Conservation (phyloP, 1,140 invertebrate genomes). For the Camponotus pennsylvanicus region DNA sequence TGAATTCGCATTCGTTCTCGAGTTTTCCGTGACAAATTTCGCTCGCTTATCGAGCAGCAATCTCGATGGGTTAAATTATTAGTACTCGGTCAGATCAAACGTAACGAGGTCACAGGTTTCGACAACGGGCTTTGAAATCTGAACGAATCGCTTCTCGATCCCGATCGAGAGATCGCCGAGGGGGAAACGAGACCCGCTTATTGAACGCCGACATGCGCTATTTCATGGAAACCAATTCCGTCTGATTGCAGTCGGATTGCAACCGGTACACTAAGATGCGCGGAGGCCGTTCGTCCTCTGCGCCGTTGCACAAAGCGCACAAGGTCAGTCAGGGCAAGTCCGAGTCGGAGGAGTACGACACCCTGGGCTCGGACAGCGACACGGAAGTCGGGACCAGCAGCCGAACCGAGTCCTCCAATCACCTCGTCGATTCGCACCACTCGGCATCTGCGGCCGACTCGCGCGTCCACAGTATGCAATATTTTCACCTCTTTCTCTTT, state of each 20-base stretch:
- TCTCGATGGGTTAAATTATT: conserved; percentile 31
- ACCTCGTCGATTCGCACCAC: conserved; percentile 87
- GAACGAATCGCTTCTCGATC: conserved; percentile 14
- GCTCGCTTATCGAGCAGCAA: neutral
- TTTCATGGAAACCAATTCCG: conserved; percentile 81
- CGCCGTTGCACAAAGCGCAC: conserved; percentile 86
- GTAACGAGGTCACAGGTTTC: conserved; percentile 2
- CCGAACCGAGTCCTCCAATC: conserved; percentile 87
- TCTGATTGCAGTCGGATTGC: conserved; percentile 87
- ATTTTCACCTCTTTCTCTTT: conserved; percentile 64
- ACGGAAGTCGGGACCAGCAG: conserved; percentile 87
- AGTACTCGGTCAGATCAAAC: neutral
- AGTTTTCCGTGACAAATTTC: neutral
- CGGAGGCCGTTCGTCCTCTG: conserved; percentile 86
- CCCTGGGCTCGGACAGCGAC: conserved; percentile 88
- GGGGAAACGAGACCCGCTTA: conserved; percentile 50
- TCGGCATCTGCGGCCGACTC: conserved; percentile 85
- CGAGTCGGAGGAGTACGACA: conserved; percentile 89
- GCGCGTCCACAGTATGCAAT: conserved; percentile 86
- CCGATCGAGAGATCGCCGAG: neutral
- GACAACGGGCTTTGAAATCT: conserved; percentile 54
- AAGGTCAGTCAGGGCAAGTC: conserved; percentile 87
- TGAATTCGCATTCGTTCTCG: neutral
- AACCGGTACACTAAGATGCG: conserved; percentile 86
- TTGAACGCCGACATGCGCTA: conserved; percentile 68